Percentiles rank a stretch among this genome's conserved stretches.
Evolutionary conservation across 2,113 vertebrate genomes (phyloP).

Genomic region (Holacanthus passer): DNA sequence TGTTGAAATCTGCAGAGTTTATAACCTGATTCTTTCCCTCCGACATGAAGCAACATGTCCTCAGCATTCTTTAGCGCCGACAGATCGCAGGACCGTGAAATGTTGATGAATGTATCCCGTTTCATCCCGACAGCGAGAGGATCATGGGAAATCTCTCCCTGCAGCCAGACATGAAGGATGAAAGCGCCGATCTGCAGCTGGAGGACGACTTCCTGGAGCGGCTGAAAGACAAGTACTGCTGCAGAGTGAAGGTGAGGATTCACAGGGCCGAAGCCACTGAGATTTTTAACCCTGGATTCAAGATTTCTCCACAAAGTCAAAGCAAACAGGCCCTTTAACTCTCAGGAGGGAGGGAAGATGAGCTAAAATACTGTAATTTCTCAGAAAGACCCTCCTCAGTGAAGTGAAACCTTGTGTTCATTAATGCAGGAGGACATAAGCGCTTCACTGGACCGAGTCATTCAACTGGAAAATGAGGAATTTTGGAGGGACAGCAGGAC

Average conservation of each 20-base stretch:
- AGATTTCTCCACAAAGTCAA: too few relatives aligned
- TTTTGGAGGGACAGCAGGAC: conserved; percentile 57
- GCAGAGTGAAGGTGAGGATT: conserved; percentile 66
- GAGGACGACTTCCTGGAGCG: conserved; percentile 64
- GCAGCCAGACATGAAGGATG: conserved; percentile 74
- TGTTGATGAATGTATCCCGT: neutral
- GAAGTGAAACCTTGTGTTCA: neutral
- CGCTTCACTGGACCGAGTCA: conserved; percentile 50
- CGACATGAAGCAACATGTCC: neutral
- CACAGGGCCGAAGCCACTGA: neutral
- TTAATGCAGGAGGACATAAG: conserved; percentile 72
- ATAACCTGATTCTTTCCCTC: neutral
- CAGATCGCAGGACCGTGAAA: neutral
- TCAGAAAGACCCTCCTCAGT: neutral
- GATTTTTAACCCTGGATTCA: too few relatives aligned
- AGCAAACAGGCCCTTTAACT: too few relatives aligned
- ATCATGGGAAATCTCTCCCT: conserved; percentile 79
- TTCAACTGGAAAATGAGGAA: conserved; percentile 63
- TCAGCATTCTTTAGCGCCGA: neutral
- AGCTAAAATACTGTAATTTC: neutral
- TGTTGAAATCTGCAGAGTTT: neutral
- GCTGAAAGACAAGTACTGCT: conserved; percentile 77
- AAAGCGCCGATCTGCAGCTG: conserved; percentile 59
- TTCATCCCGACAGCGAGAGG: conserved; percentile 69
- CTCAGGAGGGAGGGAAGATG: neutral